These are phyloP conservation scores for Silvanus unidentatus DNA, from an alignment of 2,888 invertebrate genomes.

Conservation along the genomic window DNA sequence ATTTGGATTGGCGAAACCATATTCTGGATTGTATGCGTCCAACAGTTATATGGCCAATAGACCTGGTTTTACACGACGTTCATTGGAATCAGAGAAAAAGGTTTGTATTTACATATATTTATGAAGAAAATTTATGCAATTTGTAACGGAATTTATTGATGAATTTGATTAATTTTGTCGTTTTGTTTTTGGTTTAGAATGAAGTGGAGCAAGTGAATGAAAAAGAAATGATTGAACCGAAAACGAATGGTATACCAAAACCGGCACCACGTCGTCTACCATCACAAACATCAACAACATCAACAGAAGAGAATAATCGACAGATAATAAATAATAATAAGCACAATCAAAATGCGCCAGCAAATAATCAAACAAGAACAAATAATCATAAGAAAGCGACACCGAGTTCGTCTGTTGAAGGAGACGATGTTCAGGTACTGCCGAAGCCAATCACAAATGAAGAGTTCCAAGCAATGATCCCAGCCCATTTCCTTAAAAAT, in stretches of 20 bases:
- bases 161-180: no score
- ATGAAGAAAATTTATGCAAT: no score
- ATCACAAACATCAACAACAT: slow-evolving; percentile 21
- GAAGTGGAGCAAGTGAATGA: background rate
- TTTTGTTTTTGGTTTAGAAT: no score
- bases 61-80: slow-evolving; percentile 56
- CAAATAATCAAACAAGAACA: no score
- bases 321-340: slow-evolving; percentile 10
- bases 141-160: no score
- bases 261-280: slow-evolving; percentile 36
- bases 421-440: slow-evolving; percentile 49
- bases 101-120: no score
- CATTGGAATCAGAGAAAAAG: slow-evolving; percentile 49
- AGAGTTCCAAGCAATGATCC: slow-evolving; percentile 93
- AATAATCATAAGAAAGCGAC: slow-evolving; percentile 45
- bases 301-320: slow-evolving; percentile 9
- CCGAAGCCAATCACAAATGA: slow-evolving; percentile 86
- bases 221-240: slow-evolving; percentile 18
- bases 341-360: slow-evolving; percentile 8
- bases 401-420: slow-evolving; percentile 50
- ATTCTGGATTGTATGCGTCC: slow-evolving; percentile 57
- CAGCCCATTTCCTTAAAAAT: slow-evolving; percentile 73
- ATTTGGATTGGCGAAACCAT: slow-evolving; percentile 55
- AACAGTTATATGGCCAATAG: slow-evolving; percentile 69
- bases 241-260: slow-evolving; percentile 43